Evolutionary conservation across 2,888 invertebrate species (phyloP), one percentile per base, ranked within the genome.

Genomic region (Rhimphoctona megacephalus): DNA sequence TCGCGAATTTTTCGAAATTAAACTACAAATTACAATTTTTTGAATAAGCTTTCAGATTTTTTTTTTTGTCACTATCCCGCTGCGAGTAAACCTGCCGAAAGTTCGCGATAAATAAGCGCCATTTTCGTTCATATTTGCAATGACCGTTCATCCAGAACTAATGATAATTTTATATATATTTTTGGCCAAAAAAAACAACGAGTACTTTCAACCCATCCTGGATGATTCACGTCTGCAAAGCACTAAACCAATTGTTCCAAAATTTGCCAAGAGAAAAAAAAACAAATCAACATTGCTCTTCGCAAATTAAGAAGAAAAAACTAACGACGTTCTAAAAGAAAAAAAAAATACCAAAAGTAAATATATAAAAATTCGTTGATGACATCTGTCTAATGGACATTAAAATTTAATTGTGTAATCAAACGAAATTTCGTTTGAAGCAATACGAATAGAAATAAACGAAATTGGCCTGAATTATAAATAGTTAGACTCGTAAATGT

Each of bases 401-500:
- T 30, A 61, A 61, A 61, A 61, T 5, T 61, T 61, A 61, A 61
- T 61, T 30, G 61, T 61, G 30, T 61, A 70, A 70, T 46, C 70
- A 49, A 70, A 69, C 17, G 69, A 70, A 30, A 43, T 46, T 70
- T 70, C 70, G 30, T 70, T 70, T 43, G 43, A 69, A 39, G 43
- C 43, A 22, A 43, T 22, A n/a, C 22, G 17, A 14, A 22, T 43
- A 9, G 43, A 22, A 9, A 69, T 69, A 22, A 69, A 69, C 70
- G 49, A 49, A 70, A 70, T 70, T 36, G 17, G 33, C n/a, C 5
- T 19, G 25, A 52, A 61, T 43, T 74, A 46, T 39, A 61, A 39
- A 61, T 61, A 61, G 39, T 43, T 61, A 46, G 57, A 36, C 25
- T 73, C 22, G 54, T 57, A 82, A 76, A 83, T 52, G 54, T 66